Percentiles rank a stretch among this genome's conserved stretches.
Evolutionary conservation across 2,113 vertebrate species (phyloP).

Genomic region (Tichodroma muraria): DNA sequence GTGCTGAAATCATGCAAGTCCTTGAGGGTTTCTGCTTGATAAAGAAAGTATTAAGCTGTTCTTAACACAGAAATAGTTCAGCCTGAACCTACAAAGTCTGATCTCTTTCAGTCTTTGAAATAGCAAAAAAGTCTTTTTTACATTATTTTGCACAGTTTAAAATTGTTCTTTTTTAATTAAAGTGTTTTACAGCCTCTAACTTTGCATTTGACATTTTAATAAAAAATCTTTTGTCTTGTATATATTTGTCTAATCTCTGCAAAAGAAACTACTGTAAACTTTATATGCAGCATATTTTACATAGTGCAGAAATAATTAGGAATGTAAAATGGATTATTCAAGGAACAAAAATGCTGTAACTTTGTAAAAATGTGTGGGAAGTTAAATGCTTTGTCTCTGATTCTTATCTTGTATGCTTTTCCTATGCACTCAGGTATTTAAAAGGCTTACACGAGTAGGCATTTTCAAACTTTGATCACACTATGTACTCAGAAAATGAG

Average conservation of each 20-base stretch:
- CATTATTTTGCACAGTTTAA: not conserved
- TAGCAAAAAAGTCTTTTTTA: not conserved
- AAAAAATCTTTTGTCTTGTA: not conserved
- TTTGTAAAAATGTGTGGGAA: not conserved
- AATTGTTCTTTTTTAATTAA: not conserved
- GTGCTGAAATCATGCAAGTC: not conserved
- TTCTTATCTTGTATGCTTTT: not conserved
- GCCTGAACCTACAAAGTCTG: not conserved
- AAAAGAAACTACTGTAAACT: not conserved
- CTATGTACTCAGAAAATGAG: not conserved
- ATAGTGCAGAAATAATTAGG: not conserved
- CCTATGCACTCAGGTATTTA: not conserved
- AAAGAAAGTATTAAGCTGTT: not conserved
- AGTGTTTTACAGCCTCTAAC: not conserved
- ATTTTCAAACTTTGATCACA: not conserved
- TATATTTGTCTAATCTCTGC: not conserved
- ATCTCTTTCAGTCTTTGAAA: not conserved
- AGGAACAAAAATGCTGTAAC: not conserved
- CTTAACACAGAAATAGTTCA: not conserved
- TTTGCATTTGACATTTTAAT: conserved; percentile 13
- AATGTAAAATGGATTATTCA: not conserved
- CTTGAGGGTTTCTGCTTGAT: not conserved
- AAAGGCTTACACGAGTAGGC: not conserved
- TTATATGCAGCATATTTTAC: not conserved
- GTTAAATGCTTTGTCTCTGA: not conserved